A percentile compares a stretch with the other conserved stretches of the same genome.
Conservation (phyloP, 2,888 invertebrate species). For the Deroplatys truncata region DNA sequence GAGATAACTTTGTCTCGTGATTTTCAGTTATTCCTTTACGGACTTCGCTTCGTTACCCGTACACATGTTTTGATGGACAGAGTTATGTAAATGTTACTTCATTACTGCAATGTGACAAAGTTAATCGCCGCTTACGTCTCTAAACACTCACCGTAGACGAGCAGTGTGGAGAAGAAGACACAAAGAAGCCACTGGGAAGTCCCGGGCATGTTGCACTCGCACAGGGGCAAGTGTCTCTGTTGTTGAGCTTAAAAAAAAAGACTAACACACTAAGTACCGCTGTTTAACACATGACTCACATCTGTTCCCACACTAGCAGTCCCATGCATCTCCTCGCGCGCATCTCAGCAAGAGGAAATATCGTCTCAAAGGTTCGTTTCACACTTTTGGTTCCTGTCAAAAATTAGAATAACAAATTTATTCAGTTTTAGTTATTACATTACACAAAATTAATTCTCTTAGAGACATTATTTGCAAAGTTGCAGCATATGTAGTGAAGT, state of each 20-base stretch:
- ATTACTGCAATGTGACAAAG: no score
- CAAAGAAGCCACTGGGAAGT: neutral
- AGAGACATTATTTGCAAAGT: neutral
- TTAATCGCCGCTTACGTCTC: no score
- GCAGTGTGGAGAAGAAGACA: neutral
- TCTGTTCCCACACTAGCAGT: neutral
- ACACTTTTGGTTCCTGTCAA: neutral
- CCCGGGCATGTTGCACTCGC: neutral
- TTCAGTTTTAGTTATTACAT: neutral
- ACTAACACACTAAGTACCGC: neutral
- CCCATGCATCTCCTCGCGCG: neutral
- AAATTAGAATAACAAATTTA: neutral
- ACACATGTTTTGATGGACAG: no score
- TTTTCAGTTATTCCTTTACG: no score
- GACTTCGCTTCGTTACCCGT: no score
- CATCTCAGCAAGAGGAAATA: neutral
- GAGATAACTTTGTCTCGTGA: no score
- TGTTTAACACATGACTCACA: neutral
- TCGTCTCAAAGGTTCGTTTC: neutral
- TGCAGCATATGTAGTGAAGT: no score
- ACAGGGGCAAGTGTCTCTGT: neutral
- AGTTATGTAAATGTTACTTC: no score
- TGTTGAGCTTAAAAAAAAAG: neutral
- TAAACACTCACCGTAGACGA: neutral
- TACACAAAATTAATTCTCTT: neutral